phyloP scores from a whole-genome alignment of 1,140 invertebrate species.

The Macrotrachela quadricornifera region DNA sequence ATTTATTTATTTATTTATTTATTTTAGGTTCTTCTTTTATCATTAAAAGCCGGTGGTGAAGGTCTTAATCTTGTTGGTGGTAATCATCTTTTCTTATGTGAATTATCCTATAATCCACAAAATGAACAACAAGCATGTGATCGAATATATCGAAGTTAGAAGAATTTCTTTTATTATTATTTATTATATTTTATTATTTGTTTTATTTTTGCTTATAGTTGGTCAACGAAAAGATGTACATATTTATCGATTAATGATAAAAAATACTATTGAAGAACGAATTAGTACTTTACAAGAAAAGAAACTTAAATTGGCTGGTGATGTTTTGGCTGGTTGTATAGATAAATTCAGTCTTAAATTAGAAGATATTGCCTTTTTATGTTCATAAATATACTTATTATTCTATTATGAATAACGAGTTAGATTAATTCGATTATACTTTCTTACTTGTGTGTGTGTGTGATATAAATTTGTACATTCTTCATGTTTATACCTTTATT shows the following conservation, averaged over 20 bases:
- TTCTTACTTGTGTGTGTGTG: no score
- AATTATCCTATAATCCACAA: conserved; percentile 86
- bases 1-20: not conserved
- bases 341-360: no score
- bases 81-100: conserved; percentile 65
- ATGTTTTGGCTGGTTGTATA: no score
- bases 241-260: conserved; percentile 53
- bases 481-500: no score
- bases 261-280: conserved; percentile 59
- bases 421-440: no score
- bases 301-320: conserved; percentile 48
- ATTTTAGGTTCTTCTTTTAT: conserved; percentile 46
- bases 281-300: conserved; percentile 53
- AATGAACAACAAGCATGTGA: conserved; percentile 73
- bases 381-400: no score
- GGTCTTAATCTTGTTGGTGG: conserved; percentile 69
- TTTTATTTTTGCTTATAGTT: conserved; percentile 28
- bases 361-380: no score
- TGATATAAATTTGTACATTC: no score
- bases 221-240: conserved; percentile 58
- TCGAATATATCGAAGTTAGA: conserved; percentile 48
- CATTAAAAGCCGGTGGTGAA: conserved; percentile 65
- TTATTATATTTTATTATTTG: no score
- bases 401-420: no score
- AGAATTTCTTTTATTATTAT: no score